Percentiles rank a stretch among this genome's conserved stretches.
phyloP scores from a whole-genome alignment of 2,797 vertebrate genomes.

The Distichodus sexfasciatus region DNA sequence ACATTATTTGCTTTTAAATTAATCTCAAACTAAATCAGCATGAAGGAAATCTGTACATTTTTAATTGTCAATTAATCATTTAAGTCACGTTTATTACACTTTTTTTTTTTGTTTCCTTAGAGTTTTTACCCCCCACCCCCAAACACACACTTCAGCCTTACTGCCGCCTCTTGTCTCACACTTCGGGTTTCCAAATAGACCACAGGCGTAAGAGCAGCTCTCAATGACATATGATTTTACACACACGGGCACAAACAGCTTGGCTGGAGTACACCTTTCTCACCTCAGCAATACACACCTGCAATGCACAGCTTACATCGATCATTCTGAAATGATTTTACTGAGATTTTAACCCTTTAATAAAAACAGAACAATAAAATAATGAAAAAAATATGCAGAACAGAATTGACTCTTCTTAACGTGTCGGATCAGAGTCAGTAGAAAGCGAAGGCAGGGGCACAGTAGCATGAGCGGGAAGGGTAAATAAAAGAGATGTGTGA shows the following conservation, averaged over 20 bases:
- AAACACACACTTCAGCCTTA: conserved; percentile 21
- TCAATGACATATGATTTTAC: conserved; percentile 19
- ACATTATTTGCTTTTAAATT: too few relatives aligned
- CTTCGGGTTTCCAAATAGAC: conserved; percentile 21
- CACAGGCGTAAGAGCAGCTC: conserved; percentile 2
- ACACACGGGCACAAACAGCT: conserved; percentile 20
- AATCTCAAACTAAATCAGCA: too few relatives aligned
- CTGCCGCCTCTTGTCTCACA: conserved; percentile 13
- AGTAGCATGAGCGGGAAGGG: conserved; percentile 32
- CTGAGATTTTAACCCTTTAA: too few relatives aligned
- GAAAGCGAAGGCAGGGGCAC: conserved; percentile 24
- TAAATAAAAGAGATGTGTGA: conserved; percentile 49
- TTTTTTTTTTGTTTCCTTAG: conserved; percentile 45
- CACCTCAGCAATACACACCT: not conserved
- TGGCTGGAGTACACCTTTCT: conserved; percentile 2
- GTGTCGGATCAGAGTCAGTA: not conserved
- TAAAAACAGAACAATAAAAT: too few relatives aligned
- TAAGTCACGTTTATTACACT: too few relatives aligned
- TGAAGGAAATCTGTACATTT: too few relatives aligned
- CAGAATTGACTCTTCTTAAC: too few relatives aligned
- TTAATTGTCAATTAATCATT: too few relatives aligned
- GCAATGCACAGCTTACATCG: not conserved
- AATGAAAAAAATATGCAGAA: too few relatives aligned
- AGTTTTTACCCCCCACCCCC: not conserved
- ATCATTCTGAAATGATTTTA: too few relatives aligned